phyloP scores from a whole-genome alignment of 2,113 vertebrate genomes.

The Pygathrix nemaeus region DNA sequence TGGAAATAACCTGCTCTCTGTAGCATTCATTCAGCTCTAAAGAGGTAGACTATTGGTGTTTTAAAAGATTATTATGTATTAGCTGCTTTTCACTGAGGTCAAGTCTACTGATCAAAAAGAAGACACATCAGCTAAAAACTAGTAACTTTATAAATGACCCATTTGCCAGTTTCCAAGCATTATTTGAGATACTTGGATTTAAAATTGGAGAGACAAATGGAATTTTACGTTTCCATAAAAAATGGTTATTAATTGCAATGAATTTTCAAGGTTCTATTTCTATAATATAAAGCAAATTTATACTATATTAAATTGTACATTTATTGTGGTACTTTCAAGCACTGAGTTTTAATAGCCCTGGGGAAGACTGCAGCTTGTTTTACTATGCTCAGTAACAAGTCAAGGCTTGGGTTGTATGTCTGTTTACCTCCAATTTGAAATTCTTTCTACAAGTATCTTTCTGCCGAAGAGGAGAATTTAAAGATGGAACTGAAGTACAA shows the following conservation, averaged over 20 bases:
- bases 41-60: neutral
- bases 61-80: neutral
- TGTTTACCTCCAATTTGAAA: neutral
- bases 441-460: neutral
- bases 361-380: neutral
- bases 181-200: conserved; percentile 14
- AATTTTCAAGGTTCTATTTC: neutral
- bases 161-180: neutral
- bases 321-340: neutral
- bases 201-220: neutral
- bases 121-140: neutral
- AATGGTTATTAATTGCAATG: neutral
- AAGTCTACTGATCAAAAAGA: neutral
- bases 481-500: neutral
- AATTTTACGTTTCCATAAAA: conserved; percentile 25
- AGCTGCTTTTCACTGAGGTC: neutral
- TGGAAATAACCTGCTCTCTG: neutral
- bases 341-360: neutral
- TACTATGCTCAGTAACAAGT: neutral
- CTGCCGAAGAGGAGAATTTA: neutral
- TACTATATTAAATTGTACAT: neutral
- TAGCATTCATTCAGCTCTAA: neutral
- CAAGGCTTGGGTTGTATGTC: neutral
- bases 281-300: neutral
- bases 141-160: neutral